Percentiles rank a stretch among this genome's conserved stretches.
Conservation (phyloP, 2,113 vertebrate genomes). For the Anoplopoma fimbria region DNA sequence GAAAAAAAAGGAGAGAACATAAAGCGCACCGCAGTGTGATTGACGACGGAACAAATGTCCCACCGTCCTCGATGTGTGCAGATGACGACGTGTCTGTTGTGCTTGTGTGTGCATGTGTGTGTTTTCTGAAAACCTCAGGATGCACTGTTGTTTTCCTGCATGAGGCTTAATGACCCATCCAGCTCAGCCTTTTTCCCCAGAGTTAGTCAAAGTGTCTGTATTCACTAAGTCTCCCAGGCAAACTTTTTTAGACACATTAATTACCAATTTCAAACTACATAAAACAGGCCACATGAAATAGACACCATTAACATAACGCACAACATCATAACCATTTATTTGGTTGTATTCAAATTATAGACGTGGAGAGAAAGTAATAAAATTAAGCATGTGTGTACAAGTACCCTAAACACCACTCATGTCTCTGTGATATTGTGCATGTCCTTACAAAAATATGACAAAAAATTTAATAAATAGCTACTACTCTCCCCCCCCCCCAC, state of each 20-base stretch:
- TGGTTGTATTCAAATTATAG: slow-evolving; percentile 19
- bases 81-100: slow-evolving; percentile 19
- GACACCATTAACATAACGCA: slow-evolving; percentile 38
- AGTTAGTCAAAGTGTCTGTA: slow-evolving; percentile 25
- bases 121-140: slow-evolving; percentile 51
- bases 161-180: slow-evolving; percentile 61
- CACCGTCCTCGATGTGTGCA: slow-evolving; percentile 19
- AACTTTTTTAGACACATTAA: slow-evolving; percentile 51
- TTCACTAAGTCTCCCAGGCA: slow-evolving; percentile 32
- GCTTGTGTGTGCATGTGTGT: slow-evolving; percentile 15
- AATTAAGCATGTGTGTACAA: slow-evolving; percentile 19
- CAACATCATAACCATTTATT: slow-evolving; percentile 33
- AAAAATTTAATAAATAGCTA: not conserved
- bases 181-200: slow-evolving; percentile 27
- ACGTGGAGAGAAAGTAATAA: slow-evolving; percentile 8
- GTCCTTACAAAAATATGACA: not conserved
- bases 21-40: slow-evolving; percentile 19
- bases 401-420: not conserved
- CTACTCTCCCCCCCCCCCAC: not conserved
- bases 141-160: slow-evolving; percentile 37
- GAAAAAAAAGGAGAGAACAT: slow-evolving; percentile 26
- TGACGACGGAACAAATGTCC: slow-evolving; percentile 61
- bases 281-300: slow-evolving; percentile 50
- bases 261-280: slow-evolving; percentile 57
- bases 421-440: not conserved